A percentile compares a stretch with the other conserved stretches of the same genome.
These are phyloP conservation scores for Galaxias olidus DNA, from an alignment of 2,797 vertebrate species.

Conservation along the genomic window DNA sequence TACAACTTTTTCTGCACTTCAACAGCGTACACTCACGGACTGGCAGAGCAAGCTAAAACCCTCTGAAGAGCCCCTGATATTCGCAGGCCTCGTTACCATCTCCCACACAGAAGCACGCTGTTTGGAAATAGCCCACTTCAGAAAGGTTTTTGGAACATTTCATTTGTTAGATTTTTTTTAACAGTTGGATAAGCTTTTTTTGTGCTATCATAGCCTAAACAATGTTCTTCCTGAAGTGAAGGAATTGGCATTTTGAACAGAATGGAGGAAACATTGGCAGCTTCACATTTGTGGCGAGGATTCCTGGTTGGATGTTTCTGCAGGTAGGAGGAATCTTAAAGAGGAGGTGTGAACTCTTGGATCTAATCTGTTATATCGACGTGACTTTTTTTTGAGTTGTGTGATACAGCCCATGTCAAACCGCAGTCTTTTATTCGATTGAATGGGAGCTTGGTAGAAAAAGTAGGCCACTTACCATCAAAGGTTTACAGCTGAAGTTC, in stretches of 20 bases:
- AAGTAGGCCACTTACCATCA: slow-evolving; percentile 42
- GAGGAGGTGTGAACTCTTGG: slow-evolving; percentile 54
- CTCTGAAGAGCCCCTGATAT: slow-evolving; percentile 46
- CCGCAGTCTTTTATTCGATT: slow-evolving; percentile 11
- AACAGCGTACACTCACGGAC: slow-evolving; percentile 40
- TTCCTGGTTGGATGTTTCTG: slow-evolving; percentile 68
- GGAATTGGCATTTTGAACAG: slow-evolving; percentile 50
- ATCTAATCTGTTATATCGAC: slow-evolving; percentile 33
- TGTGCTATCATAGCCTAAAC: slow-evolving; percentile 24
- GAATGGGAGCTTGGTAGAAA: slow-evolving; percentile 20
- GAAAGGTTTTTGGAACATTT: slow-evolving; percentile 24
- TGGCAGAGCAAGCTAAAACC: slow-evolving; percentile 46
- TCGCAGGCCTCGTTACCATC: slow-evolving; percentile 42
- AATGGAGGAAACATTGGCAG: slow-evolving; percentile 74
- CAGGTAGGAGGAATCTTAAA: slow-evolving; percentile 70
- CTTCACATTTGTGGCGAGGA: slow-evolving; percentile 66
- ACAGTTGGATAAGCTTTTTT: slow-evolving; percentile 41
- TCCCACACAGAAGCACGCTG: slow-evolving; percentile 44
- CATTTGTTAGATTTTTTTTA: not conserved
- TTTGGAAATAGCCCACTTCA: slow-evolving; percentile 57
- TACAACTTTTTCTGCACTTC: slow-evolving; percentile 50
- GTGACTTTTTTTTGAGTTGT: slow-evolving; percentile 3
- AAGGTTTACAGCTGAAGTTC: slow-evolving; percentile 42
- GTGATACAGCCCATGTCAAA: slow-evolving; percentile 13
- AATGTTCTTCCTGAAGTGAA: slow-evolving; percentile 11